phyloP scores from a whole-genome alignment of 2,888 invertebrate genomes.

The Plutella xylostella region DNA sequence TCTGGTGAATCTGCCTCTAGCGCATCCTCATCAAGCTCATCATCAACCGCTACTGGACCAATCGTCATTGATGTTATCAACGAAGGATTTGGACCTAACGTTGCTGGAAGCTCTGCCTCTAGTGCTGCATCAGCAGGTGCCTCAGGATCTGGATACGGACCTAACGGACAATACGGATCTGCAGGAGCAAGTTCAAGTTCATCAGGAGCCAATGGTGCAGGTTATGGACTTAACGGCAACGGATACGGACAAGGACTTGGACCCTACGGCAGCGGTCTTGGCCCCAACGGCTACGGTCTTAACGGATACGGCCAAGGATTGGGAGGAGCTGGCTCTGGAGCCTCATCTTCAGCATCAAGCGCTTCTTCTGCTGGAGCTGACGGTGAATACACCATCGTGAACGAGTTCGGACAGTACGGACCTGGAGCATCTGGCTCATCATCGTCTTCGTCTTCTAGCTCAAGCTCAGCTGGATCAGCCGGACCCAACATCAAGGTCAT shows the following conservation, averaged over 20 bases:
- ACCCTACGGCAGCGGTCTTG: neutral
- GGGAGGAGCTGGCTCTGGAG: too few relatives aligned
- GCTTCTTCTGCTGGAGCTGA: neutral
- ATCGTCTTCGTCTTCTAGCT: neutral
- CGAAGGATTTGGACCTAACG: too few relatives aligned
- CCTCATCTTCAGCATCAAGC: too few relatives aligned
- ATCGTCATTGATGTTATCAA: too few relatives aligned
- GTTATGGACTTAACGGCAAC: neutral
- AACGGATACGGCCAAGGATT: too few relatives aligned
- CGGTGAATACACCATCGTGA: too few relatives aligned
- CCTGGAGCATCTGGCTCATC: constrained; percentile 1
- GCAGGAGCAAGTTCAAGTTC: neutral
- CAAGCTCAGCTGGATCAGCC: constrained; percentile 4
- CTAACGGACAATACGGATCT: neutral
- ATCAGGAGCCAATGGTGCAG: constrained; percentile 1
- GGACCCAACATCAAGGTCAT: too few relatives aligned
- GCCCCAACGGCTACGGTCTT: neutral
- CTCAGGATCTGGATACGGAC: neutral
- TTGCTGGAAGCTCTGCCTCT: too few relatives aligned
- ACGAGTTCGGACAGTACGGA: constrained; percentile 1
- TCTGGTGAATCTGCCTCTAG: neutral
- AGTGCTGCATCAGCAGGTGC: constrained; percentile 1
- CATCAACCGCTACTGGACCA: too few relatives aligned
- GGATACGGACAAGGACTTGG: neutral
- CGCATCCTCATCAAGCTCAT: constrained; percentile 1